phyloP scores from a whole-genome alignment of 2,797 vertebrate genomes.

The Astyanax mexicanus region DNA sequence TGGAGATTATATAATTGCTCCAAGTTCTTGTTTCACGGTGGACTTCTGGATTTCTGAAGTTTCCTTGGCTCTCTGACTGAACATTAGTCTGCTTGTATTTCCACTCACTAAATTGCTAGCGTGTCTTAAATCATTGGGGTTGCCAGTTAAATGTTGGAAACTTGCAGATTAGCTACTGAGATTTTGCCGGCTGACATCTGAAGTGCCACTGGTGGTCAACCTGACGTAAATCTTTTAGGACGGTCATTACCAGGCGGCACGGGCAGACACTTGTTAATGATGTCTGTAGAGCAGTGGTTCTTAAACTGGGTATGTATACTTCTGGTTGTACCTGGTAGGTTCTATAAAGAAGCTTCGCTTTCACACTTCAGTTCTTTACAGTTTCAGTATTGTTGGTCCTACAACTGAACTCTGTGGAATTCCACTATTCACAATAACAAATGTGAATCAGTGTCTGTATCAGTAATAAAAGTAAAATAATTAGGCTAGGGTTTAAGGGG shows the following conservation, averaged over 20 bases:
- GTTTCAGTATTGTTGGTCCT: no score
- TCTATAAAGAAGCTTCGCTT: no score
- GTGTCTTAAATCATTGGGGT: constrained; percentile 9
- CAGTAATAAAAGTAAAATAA: no score
- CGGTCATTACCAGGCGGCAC: not conserved
- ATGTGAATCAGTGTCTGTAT: no score
- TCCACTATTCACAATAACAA: no score
- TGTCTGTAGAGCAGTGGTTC: no score
- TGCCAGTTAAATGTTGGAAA: constrained; percentile 24
- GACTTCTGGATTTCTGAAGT: constrained; percentile 15
- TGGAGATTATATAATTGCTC: not conserved
- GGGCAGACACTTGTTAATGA: not conserved
- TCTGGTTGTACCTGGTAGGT: no score
- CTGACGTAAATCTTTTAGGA: not conserved
- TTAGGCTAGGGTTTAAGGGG: no score
- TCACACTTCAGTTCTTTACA: no score
- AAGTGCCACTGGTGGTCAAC: not conserved
- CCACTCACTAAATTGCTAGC: constrained; percentile 12
- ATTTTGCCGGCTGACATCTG: not conserved
- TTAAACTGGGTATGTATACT: no score
- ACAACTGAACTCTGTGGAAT: no score
- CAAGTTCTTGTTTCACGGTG: constrained; percentile 26
- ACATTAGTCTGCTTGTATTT: not conserved
- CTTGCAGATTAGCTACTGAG: constrained; percentile 9
- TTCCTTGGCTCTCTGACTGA: not conserved